A percentile compares a stretch with the other conserved stretches of the same genome.
Conservation (phyloP, 2,113 vertebrate genomes). For the Lasiurus borealis region DNA sequence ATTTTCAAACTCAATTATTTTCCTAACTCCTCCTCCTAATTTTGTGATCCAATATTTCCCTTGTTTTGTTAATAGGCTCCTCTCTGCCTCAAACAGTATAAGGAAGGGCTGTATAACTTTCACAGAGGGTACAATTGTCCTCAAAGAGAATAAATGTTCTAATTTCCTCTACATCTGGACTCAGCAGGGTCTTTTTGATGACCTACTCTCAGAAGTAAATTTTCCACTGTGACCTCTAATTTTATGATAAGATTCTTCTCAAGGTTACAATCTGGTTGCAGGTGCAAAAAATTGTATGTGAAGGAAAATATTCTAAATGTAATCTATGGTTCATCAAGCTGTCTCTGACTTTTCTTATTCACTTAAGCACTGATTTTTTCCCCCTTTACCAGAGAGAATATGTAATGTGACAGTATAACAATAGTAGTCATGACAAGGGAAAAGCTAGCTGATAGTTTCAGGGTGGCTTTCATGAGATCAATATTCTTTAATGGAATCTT, state of each 20-base stretch:
- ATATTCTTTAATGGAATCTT: constrained; percentile 21
- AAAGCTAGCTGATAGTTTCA: constrained; percentile 31
- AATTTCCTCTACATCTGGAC: constrained; percentile 73
- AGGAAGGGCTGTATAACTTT: constrained; percentile 70
- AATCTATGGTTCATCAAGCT: constrained; percentile 69
- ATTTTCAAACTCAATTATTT: constrained; percentile 66
- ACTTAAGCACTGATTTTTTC: constrained; percentile 46
- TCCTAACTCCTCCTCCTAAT: constrained; percentile 29
- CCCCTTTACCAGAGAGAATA: constrained; percentile 44
- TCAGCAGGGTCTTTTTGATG: constrained; percentile 67
- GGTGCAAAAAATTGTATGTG: constrained; percentile 69
- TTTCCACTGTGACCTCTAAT: constrained; percentile 77
- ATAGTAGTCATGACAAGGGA: constrained; percentile 12
- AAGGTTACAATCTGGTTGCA: constrained; percentile 78
- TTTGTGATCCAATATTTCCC: constrained; percentile 43
- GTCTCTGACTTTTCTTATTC: constrained; percentile 46
- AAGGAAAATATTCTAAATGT: constrained; percentile 69
- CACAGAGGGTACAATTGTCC: constrained; percentile 75
- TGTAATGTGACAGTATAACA: constrained; percentile 28
- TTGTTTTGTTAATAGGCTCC: constrained; percentile 69
- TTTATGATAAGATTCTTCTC: constrained; percentile 70
- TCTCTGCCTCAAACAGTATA: constrained; percentile 10
- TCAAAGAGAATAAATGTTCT: constrained; percentile 76
- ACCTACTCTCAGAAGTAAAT: constrained; percentile 79
- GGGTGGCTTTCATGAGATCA: background rate